phyloP scores from a whole-genome alignment of 2,797 vertebrate species.

The Peromyscus nudipes region DNA sequence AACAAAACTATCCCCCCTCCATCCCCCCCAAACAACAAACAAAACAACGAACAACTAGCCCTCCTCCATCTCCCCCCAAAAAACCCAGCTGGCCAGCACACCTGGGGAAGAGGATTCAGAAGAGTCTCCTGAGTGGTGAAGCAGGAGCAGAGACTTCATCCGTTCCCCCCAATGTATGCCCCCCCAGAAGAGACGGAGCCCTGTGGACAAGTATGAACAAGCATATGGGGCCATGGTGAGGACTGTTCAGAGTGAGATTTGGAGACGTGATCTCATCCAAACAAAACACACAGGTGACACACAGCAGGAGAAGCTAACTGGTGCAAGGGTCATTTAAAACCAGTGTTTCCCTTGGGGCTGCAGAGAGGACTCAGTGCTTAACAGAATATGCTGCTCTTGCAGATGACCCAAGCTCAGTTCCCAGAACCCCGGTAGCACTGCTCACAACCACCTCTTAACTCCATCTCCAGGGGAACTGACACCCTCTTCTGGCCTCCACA shows the following conservation, averaged over 20 bases:
- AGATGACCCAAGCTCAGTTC: neutral
- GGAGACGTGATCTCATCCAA: neutral
- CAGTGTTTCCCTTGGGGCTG: neutral
- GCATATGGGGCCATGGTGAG: neutral
- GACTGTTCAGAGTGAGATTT: neutral
- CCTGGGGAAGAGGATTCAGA: neutral
- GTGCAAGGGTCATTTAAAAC: neutral
- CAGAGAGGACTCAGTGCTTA: neutral
- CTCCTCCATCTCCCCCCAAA: no score
- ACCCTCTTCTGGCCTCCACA: neutral
- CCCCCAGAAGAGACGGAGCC: neutral
- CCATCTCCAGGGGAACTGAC: neutral
- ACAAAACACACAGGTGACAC: neutral
- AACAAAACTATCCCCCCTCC: neutral
- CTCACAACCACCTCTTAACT: neutral
- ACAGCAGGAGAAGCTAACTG: neutral
- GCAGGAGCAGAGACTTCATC: neutral
- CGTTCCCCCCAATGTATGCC: rapidly evolving
- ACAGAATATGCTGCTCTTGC: no score
- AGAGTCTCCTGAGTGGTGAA: neutral
- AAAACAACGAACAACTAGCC: no score
- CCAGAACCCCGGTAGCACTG: neutral
- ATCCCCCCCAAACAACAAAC: no score
- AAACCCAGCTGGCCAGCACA: neutral
- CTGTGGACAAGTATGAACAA: neutral